Evolutionary conservation across 1,140 invertebrate species (phyloP).

Genomic region (Cataglyphis hispanica): DNA sequence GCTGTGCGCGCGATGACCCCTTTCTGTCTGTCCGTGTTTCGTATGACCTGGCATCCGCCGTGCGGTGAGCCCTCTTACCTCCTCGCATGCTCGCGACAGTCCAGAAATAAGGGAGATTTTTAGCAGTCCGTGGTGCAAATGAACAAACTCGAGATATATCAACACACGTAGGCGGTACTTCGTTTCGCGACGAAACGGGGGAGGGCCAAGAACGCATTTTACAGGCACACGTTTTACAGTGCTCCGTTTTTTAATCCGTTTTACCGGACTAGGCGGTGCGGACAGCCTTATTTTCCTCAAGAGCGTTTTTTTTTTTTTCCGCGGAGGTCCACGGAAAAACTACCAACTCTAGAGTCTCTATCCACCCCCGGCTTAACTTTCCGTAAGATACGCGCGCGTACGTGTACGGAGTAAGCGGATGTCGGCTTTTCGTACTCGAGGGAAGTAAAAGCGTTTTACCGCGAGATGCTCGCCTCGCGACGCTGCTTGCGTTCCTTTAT

Average conservation of each 20-base stretch:
- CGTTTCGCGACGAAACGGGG: neutral
- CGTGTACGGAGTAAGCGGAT: neutral
- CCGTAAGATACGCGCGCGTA: constrained; percentile 14
- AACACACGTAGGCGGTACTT: constrained; percentile 27
- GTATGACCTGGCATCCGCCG: neutral
- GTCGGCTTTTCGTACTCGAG: neutral
- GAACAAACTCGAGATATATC: constrained; percentile 74
- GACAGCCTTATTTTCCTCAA: constrained; percentile 45
- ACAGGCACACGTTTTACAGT: constrained; percentile 50
- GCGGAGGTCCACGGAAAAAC: constrained; percentile 27
- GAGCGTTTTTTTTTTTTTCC: constrained; percentile 55
- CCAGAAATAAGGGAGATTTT: constrained; percentile 73
- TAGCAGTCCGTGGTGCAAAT: constrained; percentile 61
- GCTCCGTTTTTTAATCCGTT: constrained; percentile 55
- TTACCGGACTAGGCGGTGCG: constrained; percentile 20
- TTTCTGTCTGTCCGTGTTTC: constrained; percentile 8
- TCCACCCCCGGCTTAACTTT: constrained; percentile 32
- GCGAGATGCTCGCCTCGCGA: neutral
- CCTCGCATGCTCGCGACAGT: constrained; percentile 37
- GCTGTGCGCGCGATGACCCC: constrained; percentile 64
- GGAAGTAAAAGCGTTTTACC: constrained; percentile 11
- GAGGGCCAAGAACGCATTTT: constrained; percentile 7
- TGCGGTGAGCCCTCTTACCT: constrained; percentile 5
- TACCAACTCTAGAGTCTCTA: constrained; percentile 27
- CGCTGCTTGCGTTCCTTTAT: constrained; percentile 37